Conservation (phyloP, 2,888 invertebrate genomes). For the Polydesmus complanatus region DNA sequence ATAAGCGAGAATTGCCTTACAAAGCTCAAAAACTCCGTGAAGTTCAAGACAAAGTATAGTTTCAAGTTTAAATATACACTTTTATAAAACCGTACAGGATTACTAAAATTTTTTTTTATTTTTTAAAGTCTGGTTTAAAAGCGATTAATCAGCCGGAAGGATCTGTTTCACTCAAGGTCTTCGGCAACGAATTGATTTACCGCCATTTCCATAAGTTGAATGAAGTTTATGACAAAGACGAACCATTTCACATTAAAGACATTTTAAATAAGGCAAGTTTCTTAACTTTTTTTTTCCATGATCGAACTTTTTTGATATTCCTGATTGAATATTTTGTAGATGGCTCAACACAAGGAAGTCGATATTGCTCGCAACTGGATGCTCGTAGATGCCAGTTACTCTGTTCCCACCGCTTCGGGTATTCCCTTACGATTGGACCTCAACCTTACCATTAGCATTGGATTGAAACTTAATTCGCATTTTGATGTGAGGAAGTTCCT, state of each 20-base stretch:
- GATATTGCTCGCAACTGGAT: constrained; percentile 25
- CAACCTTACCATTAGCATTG: constrained; percentile 39
- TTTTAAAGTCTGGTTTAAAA: constrained; percentile 21
- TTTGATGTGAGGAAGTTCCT: constrained; percentile 32
- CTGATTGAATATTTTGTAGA: background rate
- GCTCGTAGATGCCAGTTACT: constrained; percentile 29
- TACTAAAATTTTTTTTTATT: background rate
- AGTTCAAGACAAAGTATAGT: constrained; percentile 16
- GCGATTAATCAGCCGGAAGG: constrained; percentile 30
- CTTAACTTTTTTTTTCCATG: constrained; percentile 24
- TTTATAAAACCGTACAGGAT: background rate
- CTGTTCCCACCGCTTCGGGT: constrained; percentile 30
- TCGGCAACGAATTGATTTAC: constrained; percentile 15
- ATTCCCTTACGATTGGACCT: constrained; percentile 30
- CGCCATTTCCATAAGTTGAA: constrained; percentile 11
- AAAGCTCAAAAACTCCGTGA: constrained; percentile 10
- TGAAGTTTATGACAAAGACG: constrained; percentile 12
- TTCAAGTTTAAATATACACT: background rate
- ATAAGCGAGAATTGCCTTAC: constrained; percentile 8
- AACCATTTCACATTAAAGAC: constrained; percentile 12
- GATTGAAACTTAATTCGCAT: constrained; percentile 65
- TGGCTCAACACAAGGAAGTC: constrained; percentile 13
- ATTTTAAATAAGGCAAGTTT: constrained; percentile 20
- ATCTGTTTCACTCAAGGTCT: constrained; percentile 47
- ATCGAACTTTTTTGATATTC: background rate